Evolutionary conservation across 2,797 vertebrate genomes (phyloP).

Genomic region (Cyclopterus lumpus): DNA sequence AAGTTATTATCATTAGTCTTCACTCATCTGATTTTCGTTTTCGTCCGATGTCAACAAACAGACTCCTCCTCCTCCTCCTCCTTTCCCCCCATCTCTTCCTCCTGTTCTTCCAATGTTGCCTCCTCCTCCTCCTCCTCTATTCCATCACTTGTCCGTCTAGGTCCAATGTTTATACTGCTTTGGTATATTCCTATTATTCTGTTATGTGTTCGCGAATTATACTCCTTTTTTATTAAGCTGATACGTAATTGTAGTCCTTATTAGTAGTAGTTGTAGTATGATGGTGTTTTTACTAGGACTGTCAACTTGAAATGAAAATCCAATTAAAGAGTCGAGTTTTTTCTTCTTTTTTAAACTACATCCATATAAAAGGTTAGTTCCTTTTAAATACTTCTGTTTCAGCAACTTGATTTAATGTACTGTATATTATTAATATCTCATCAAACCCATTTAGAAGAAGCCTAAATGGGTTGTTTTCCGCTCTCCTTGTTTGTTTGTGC

Average conservation of each 20-base stretch:
- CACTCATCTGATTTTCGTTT: constrained; percentile 77
- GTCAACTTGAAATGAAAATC: neutral
- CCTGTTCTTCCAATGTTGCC: neutral
- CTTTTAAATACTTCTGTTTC: neutral
- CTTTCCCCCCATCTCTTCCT: neutral
- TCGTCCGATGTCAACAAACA: constrained; percentile 88
- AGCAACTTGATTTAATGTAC: neutral
- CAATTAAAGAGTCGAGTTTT: neutral
- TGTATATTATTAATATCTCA: neutral
- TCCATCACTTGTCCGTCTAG: neutral
- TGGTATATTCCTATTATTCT: neutral
- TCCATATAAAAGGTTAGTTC: neutral
- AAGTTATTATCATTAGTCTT: constrained; percentile 49
- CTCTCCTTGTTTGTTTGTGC: neutral
- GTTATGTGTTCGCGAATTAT: neutral
- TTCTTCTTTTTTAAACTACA: neutral
- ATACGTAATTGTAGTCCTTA: neutral
- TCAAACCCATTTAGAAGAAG: neutral
- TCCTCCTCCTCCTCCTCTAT: neutral
- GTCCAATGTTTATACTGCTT: neutral
- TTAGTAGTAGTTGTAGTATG: neutral
- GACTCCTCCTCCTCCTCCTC: constrained; percentile 67
- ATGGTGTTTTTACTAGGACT: neutral
- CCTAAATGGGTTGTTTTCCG: too few species aligned
- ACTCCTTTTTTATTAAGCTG: neutral